Evolutionary conservation across 2,888 invertebrate genomes (phyloP).

Genomic region (Pherbina coryleti): DNA sequence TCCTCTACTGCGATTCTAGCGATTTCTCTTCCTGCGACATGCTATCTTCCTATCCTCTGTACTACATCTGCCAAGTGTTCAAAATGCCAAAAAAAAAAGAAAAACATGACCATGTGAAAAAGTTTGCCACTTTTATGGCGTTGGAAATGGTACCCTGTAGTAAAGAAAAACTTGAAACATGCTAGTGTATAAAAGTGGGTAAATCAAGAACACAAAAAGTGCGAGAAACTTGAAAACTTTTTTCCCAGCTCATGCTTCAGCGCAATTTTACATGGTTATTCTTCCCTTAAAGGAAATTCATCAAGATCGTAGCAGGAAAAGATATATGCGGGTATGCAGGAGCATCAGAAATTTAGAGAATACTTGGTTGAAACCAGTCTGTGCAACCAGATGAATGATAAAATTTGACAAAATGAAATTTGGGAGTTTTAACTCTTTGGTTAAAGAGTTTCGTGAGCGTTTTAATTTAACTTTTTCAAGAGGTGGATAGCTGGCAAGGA

Average conservation of each 20-base stretch:
- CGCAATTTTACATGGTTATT: constrained; percentile 12
- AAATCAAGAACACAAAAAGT: background rate
- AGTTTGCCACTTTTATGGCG: constrained; percentile 35
- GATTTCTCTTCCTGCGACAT: constrained; percentile 1
- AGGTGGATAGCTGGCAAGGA: background rate
- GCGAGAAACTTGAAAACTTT: constrained; percentile 39
- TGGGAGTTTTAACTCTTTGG: background rate
- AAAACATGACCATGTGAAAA: constrained; percentile 19
- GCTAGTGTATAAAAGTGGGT: background rate
- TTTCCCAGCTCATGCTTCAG: background rate
- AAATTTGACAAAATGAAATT: background rate
- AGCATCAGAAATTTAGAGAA: background rate
- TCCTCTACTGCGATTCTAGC: background rate
- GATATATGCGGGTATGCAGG: constrained; percentile 11
- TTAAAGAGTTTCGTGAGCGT: background rate
- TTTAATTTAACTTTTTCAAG: background rate
- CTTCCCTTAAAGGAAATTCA: background rate
- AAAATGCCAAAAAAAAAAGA: background rate
- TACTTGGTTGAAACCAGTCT: background rate
- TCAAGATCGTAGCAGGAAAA: constrained; percentile 7
- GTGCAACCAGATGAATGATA: background rate
- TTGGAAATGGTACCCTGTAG: constrained; percentile 29
- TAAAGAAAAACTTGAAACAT: constrained; percentile 5
- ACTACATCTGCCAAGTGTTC: background rate
- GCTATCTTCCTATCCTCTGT: background rate